Base-by-base conservation (phyloP, 1,140 invertebrate species). In the Lasioglossum baleicum region DNA sequence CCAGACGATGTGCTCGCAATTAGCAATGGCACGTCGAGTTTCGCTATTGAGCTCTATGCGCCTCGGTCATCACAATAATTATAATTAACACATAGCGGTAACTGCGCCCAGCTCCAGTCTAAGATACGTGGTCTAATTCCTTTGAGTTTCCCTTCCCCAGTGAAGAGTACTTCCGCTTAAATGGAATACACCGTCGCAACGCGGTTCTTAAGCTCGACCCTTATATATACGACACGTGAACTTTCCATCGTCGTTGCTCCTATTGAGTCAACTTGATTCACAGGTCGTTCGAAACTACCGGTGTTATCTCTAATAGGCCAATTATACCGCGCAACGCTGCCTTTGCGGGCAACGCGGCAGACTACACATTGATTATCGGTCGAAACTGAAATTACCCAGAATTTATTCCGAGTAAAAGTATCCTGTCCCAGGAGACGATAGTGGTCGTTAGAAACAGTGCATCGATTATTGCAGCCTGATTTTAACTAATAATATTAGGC, bases 1-100 rank as follows among this genome's bases (percentile, higher is more conserved):
- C 71, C 40, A 81, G 83, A 80, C 82, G 61, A 81, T 80, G 63
- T 72, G 82, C 66, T 69, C 64, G 83, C 77, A 84, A 84, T 84
- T 83, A 83, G 72, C 69, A 76, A 73, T 71, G 68, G 60, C 58
- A 83, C 56, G 75, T 80, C 71, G 66, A 75, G 66, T 83, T 83
- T 40, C 81, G 17, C 76, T 76, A 84, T 83, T 67, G 76, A 84
- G 76, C 65, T 61, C 53, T 68, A 51, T 61, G 71, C 75, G 61
- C 67, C 35, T 75, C 56, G 53, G 44, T 56, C 63, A 67, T 72
- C 65, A 68, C 75, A 72, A 84, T 84, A 83, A 83, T 84, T 83
- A 83, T 84, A 84, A 83, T 84, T 83, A 84, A 82, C 65, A 75
- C 66, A 68, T 31, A 71, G 35, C 31, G 17, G 61, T 64, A 64